These are phyloP conservation scores for Pyrocephalus nanus DNA, from an alignment of 2,797 vertebrate species.

Conservation along the genomic window DNA sequence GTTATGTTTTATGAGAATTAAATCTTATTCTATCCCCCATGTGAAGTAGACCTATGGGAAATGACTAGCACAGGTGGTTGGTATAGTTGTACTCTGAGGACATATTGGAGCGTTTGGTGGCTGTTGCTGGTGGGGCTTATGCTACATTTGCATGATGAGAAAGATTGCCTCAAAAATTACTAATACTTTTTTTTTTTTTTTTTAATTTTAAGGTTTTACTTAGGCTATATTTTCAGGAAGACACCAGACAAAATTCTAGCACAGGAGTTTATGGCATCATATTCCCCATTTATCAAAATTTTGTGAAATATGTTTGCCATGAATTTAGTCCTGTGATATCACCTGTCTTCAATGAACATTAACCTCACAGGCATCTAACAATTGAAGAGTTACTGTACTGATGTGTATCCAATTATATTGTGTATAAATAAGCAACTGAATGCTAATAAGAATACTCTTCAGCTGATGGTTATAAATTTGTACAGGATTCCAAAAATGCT, in stretches of 20 bases:
- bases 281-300: background rate
- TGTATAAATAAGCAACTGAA: background rate
- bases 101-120: background rate
- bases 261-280: background rate
- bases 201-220: background rate
- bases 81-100: background rate
- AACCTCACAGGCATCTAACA: background rate
- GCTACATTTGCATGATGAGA: background rate
- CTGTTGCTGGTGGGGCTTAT: background rate
- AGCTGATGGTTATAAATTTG: background rate
- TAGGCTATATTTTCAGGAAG: background rate
- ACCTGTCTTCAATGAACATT: background rate
- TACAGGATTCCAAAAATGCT: background rate
- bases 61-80: conserved; percentile 10
- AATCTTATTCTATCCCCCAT: conserved; percentile 7
- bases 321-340: background rate
- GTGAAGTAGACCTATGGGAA: background rate
- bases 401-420: background rate
- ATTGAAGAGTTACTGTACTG: background rate
- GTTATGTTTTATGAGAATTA: conserved; percentile 39
- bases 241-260: background rate
- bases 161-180: background rate
- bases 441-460: background rate
- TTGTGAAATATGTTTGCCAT: background rate
- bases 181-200: background rate